Conservation (phyloP, 2,113 vertebrate species). For the Corvus hawaiiensis region DNA sequence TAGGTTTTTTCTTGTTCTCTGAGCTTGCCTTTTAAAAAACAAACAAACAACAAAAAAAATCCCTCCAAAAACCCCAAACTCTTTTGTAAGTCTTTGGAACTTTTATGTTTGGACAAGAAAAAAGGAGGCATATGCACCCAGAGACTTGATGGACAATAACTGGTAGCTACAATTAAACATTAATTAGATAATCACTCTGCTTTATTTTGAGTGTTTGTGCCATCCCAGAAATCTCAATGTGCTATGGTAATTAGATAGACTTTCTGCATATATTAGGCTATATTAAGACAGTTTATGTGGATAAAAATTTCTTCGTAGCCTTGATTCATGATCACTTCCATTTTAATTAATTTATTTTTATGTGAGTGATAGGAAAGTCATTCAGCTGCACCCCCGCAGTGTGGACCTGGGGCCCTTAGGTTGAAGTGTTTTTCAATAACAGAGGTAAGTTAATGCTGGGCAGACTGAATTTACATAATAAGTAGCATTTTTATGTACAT, state of each 20-base stretch:
- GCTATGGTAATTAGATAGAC: not conserved
- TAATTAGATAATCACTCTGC: not conserved
- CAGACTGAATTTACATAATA: constrained; percentile 30
- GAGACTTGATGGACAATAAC: not conserved
- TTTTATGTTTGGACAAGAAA: not conserved
- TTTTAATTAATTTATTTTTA: constrained; percentile 31
- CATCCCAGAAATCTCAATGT: constrained; percentile 15
- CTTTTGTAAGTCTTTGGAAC: not conserved
- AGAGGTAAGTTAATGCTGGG: not conserved
- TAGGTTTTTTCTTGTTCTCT: not conserved
- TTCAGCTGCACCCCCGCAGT: not conserved
- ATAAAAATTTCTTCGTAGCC: not conserved
- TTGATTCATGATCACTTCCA: not conserved
- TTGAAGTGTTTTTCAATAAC: not conserved
- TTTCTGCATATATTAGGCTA: not conserved
- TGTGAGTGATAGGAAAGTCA: not conserved
- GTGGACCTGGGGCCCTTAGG: not conserved
- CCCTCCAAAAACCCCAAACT: not conserved
- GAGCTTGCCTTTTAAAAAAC: not conserved
- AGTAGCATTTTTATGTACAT: not conserved
- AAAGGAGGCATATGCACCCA: not conserved
- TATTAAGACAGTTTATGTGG: not conserved
- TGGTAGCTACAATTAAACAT: not conserved
- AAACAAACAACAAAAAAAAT: not conserved
- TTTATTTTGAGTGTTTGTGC: constrained; percentile 6